Evolutionary conservation across 1,140 invertebrate species (phyloP), one percentile per base, ranked within the genome.

Genomic region (Chlorops oryzae): DNA sequence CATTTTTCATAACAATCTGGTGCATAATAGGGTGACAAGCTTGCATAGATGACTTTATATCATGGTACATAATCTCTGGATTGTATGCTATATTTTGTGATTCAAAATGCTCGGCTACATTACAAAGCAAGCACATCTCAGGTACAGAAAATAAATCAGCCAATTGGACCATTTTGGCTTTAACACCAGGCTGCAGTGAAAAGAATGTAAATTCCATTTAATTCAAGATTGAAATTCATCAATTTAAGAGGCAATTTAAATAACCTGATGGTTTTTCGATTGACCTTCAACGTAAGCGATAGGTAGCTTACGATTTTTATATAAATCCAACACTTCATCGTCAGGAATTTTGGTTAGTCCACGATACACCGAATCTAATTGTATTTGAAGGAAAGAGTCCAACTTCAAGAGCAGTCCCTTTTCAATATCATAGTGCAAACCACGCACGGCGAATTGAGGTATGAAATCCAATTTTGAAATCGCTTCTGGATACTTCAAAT

Each of bases 91-190:
- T 92, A 55, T 87, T 84, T 70, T 95, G 88, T 35, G 81, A 79
- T 47, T 89, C 81, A 69, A 97, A 96, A 77, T 88, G 95, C 74
- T 97, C 90, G 5, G 92, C 88, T 1, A 96, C 87, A 76, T 95
- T 92, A 57, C 92, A 92, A 3, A 98, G 73, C 22, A 98, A 75
- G 55, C 87, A 84, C 83, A 97, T 96, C 81, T 97, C 94, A 15
- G 95, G 95, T 28, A 97, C 85, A 2, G 92, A 95, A 74, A 98
- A 98, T n/a, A 98, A 73, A 78, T 98, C 95, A 15, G 94, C 92
- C 52, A 97, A 74, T 70, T 98, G 94, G 17, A 93, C 83, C 92
- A 97, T 96, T 74, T 90, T 88, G 6, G 85, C 77, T 50, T 81
- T 78, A 28, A 79, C 77, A 55, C 83, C 78, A 81, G 89, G 66